Conservation (phyloP, 1,140 invertebrate species). For the Nasonia vitripennis region DNA sequence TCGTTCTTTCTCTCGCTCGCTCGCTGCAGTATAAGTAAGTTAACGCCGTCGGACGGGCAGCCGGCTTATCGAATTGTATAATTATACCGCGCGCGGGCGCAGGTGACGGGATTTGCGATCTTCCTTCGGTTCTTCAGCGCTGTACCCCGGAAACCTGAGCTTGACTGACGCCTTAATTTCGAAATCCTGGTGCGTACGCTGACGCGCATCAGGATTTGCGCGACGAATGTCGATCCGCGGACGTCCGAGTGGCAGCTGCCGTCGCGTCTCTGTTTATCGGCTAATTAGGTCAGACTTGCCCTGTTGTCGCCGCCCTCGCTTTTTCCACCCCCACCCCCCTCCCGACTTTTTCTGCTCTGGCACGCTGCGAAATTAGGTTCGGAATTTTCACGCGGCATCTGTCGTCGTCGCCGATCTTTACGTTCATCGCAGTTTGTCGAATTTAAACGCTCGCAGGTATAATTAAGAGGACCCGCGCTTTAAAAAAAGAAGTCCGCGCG, state of each 20-base stretch:
- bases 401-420: too few species aligned
- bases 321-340: background rate
- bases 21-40: background rate
- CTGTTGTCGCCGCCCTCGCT: background rate
- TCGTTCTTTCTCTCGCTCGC: background rate
- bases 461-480: too few species aligned
- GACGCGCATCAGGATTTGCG: too few species aligned
- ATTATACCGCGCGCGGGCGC: background rate
- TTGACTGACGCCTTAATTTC: too few species aligned
- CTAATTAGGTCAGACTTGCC: constrained; percentile 2
- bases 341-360: background rate
- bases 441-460: too few species aligned
- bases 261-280: background rate
- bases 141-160: too few species aligned
- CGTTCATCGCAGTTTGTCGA: too few species aligned
- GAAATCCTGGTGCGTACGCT: too few species aligned
- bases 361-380: background rate
- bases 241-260: too few species aligned
- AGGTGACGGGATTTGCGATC: background rate
- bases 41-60: background rate
- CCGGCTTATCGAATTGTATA: constrained; percentile 30
- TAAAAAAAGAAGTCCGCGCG: background rate
- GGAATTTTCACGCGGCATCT: background rate
- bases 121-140: background rate
- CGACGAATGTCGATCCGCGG: too few species aligned